These are phyloP conservation scores for Harpalus rubripes DNA, from an alignment of 2,888 invertebrate species.

Conservation along the genomic window DNA sequence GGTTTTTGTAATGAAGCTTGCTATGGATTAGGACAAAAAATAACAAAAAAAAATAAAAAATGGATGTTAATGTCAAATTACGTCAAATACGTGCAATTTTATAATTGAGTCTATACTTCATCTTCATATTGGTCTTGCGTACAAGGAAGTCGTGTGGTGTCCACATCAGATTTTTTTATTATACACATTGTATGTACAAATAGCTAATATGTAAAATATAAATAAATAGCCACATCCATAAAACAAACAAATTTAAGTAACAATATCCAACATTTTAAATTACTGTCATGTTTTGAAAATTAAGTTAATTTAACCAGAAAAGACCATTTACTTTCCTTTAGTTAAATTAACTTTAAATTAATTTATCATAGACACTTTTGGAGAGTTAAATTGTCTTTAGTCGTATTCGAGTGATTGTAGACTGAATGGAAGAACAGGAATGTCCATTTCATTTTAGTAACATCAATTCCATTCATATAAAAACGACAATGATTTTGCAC, in stretches of 20 bases:
- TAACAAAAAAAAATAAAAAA: too few species aligned
- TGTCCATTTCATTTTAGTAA: constrained; percentile 49
- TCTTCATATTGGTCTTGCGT: too few species aligned
- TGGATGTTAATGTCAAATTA: too few species aligned
- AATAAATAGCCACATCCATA: too few species aligned
- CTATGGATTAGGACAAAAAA: too few species aligned
- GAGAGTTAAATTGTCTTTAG: constrained; percentile 43
- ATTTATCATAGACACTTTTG: constrained; percentile 30
- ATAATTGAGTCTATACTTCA: too few species aligned
- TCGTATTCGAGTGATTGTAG: constrained; percentile 56
- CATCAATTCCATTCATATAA: constrained; percentile 52
- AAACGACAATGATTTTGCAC: constrained; percentile 39
- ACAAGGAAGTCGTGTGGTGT: too few species aligned
- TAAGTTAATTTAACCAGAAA: constrained; percentile 25
- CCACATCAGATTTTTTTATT: too few species aligned
- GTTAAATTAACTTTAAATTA: background rate
- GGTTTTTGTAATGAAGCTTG: too few species aligned
- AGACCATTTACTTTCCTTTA: constrained; percentile 2
- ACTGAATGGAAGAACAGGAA: constrained; percentile 64
- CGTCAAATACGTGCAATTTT: too few species aligned
- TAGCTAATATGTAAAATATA: too few species aligned
- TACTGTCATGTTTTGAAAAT: constrained; percentile 29
- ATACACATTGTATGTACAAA: too few species aligned
- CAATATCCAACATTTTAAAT: background rate
- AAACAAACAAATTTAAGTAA: background rate